Conservation (phyloP, 2,113 vertebrate species). For the Cottus gobio region DNA sequence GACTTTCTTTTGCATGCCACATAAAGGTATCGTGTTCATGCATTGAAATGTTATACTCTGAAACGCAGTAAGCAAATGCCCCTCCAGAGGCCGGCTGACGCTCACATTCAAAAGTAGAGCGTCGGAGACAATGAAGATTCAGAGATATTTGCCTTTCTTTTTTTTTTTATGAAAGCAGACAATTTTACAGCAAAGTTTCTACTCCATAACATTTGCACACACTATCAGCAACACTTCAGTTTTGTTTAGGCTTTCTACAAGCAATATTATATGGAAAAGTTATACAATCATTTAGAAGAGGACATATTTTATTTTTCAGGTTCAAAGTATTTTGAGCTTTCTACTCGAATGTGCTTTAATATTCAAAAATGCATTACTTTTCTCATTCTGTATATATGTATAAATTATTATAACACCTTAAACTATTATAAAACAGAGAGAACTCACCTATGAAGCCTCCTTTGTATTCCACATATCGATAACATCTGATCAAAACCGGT, state of each 20-base stretch:
- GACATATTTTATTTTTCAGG: no score
- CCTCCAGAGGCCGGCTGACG: no score
- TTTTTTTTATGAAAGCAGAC: neutral
- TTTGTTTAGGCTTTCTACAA: neutral
- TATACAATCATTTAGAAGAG: no score
- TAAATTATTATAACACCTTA: no score
- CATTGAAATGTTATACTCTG: neutral
- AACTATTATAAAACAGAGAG: no score
- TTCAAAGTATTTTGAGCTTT: no score
- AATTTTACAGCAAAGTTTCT: neutral
- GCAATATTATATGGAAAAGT: neutral
- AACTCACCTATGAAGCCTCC: no score
- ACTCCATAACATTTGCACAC: neutral
- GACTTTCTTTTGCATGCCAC: neutral
- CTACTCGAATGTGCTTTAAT: no score
- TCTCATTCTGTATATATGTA: no score
- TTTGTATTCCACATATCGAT: no score
- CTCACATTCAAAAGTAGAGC: neutral
- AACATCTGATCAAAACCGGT: no score
- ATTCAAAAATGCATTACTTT: no score
- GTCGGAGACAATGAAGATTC: neutral
- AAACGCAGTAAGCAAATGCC: constrained; percentile 14
- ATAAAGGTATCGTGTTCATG: neutral
- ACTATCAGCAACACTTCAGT: neutral
- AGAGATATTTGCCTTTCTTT: neutral